A percentile compares a stretch with the other conserved stretches of the same genome.
Conservation (phyloP, 2,797 vertebrate species). For the Pipistrellus pipistrellus region DNA sequence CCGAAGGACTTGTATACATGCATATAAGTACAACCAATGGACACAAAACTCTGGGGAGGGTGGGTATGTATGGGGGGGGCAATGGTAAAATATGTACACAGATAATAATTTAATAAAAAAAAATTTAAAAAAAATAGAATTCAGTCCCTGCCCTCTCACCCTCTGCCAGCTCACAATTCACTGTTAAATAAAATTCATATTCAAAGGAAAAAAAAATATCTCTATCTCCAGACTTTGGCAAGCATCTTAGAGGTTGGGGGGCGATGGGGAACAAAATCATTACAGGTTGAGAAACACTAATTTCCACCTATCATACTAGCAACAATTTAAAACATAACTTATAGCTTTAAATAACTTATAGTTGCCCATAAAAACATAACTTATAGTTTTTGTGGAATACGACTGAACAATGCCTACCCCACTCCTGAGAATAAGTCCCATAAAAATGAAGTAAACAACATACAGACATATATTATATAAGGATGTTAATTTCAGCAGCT, state of each 20-base stretch:
- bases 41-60: too few species aligned
- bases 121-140: too few species aligned
- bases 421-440: constrained; percentile 17
- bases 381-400: constrained; percentile 22
- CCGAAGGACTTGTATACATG: too few species aligned
- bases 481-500: not conserved
- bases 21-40: too few species aligned
- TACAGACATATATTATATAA: not conserved
- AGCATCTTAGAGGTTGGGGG: not conserved
- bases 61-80: too few species aligned
- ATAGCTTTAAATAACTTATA: not conserved
- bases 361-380: constrained; percentile 40
- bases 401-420: not conserved
- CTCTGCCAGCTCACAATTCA: too few species aligned
- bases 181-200: too few species aligned
- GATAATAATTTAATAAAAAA: too few species aligned
- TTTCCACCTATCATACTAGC: constrained; percentile 17
- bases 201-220: not conserved
- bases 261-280: not conserved
- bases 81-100: too few species aligned
- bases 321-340: constrained; percentile 40
- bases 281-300: not conserved
- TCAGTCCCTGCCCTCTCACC: too few species aligned
- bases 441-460: constrained; percentile 53
- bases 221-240: not conserved